Evolutionary conservation across 2,113 vertebrate species (phyloP), one percentile per base, ranked within the genome.

Genomic region (Mesocricetus auratus): DNA sequence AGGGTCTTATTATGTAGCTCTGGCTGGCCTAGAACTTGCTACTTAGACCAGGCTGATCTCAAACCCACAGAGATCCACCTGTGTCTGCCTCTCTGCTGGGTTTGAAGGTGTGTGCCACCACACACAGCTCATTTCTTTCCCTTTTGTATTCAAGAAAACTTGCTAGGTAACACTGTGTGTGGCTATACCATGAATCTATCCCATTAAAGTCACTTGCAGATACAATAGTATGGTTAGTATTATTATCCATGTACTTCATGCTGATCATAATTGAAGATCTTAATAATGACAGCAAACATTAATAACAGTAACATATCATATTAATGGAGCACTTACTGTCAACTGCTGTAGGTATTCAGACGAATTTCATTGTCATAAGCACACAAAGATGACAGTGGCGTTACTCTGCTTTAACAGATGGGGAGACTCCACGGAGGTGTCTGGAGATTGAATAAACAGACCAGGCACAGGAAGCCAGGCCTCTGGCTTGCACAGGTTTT

Each of bases 271-370:
- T 87, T 91, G 69, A 79, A 74, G 93, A 66, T 56, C 10, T 47
- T 86, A 83, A 60, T 69, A 96, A 71, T 39, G 39, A 39, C n/a
- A 90, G 69, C 69, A 62, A 53, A 60, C 56, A 75, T 89, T 45
- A 81, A 89, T 39, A 71, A 58, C 47, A 93, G 81, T 58, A 36
- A 75, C 31, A 50, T 9, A 73, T 71, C 53, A 0, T 94, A 31
- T 96, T 93, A 68, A 60, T 15, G 7, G 31, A 90, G 39, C 26
- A 42, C 21, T 89, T 89, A 60, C 56, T 94, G 64, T 87, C 75
- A 78, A 33, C 31, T 77, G 19, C 83, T 95, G 79, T 89, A 33
- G 31, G 11, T 75, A 26, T n/a, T 45, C 75, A 53, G 91, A 73
- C 33, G 73, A 4, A 26, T 75, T 90, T 93, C 90, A 45, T 92